These are phyloP conservation scores for Oceanodroma leucorhoa DNA, from an alignment of 2,797 vertebrate species.

Conservation along the genomic window DNA sequence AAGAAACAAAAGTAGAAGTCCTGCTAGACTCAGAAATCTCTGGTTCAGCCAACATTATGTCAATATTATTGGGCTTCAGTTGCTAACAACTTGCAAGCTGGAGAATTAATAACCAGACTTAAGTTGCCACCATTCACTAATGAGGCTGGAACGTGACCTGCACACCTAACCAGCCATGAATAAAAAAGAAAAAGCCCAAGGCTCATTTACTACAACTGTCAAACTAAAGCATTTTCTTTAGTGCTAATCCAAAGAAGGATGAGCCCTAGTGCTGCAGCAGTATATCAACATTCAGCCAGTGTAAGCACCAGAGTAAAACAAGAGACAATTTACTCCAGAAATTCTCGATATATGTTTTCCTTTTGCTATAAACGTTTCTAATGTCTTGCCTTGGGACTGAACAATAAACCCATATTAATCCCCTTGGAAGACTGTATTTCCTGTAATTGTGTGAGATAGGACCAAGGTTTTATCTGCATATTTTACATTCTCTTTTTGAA, in stretches of 20 bases:
- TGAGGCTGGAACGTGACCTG: constrained; percentile 39
- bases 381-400: background rate
- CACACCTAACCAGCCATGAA: constrained; percentile 30
- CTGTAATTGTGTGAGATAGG: background rate
- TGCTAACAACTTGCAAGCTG: constrained; percentile 25
- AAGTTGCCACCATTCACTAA: constrained; percentile 35
- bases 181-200: background rate
- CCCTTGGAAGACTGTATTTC: background rate
- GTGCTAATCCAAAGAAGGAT: constrained; percentile 12
- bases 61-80: constrained; percentile 13
- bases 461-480: background rate
- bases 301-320: constrained; percentile 12
- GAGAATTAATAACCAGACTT: constrained; percentile 52
- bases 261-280: background rate
- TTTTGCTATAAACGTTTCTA: background rate
- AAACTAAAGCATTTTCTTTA: constrained; percentile 4
- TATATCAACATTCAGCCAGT: background rate
- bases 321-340: background rate
- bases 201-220: constrained; percentile 24
- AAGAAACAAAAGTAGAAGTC: constrained; percentile 14
- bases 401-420: background rate
- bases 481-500: background rate
- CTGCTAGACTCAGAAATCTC: background rate
- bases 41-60: background rate
- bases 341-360: background rate